These are phyloP conservation scores for Neolamprologus falcicula DNA, from an alignment of 2,113 vertebrate genomes.

Conservation along the genomic window DNA sequence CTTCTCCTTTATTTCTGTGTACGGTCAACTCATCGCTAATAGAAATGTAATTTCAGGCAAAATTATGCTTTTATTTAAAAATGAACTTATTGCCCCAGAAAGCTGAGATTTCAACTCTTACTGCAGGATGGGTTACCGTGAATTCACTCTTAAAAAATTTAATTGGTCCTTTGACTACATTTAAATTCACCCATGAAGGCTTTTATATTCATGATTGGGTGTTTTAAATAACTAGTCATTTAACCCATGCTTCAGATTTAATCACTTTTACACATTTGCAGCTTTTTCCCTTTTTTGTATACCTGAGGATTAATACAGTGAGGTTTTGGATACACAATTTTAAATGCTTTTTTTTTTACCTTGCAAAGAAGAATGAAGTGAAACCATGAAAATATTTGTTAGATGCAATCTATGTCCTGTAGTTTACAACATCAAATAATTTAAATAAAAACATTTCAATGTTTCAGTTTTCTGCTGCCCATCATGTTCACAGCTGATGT, in stretches of 20 bases:
- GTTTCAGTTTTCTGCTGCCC: fast-evolving
- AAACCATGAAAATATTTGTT: neutral
- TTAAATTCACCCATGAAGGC: neutral
- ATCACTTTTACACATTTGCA: neutral
- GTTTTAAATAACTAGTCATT: neutral
- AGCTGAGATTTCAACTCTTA: fast-evolving
- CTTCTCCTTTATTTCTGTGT: neutral
- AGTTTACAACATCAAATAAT: neutral
- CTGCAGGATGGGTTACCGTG: neutral
- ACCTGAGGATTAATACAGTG: neutral
- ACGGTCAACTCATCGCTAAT: neutral
- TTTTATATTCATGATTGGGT: neutral
- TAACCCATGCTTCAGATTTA: neutral
- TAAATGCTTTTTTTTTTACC: neutral
- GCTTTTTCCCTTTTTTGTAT: neutral
- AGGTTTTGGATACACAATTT: neutral
- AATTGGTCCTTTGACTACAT: neutral
- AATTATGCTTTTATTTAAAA: neutral
- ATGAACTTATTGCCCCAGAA: neutral
- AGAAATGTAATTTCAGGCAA: neutral
- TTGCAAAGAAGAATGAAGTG: neutral
- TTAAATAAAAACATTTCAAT: fast-evolving
- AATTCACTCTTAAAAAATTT: neutral
- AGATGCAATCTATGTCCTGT: neutral
- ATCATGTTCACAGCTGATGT: neutral